phyloP scores from a whole-genome alignment of 2,888 invertebrate species.

The Drosophila villosipedis region DNA sequence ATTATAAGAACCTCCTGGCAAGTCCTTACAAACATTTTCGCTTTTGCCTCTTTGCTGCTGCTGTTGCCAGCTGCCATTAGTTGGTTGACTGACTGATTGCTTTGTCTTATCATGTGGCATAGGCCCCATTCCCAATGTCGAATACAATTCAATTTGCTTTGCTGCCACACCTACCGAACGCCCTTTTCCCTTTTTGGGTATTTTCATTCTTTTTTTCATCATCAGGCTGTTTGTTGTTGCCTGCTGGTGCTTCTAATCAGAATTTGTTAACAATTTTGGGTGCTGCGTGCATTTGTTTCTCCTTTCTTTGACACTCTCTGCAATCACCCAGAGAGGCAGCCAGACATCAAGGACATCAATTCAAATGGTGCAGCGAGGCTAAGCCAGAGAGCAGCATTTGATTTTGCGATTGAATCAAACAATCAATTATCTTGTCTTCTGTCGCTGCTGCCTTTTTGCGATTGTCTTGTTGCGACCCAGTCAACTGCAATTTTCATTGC shows the following conservation, averaged over 20 bases:
- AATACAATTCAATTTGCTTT: constrained; percentile 75
- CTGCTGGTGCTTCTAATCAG: constrained; percentile 74
- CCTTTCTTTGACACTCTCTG: constrained; percentile 71
- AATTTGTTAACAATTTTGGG: constrained; percentile 77
- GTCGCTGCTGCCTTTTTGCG: constrained; percentile 22
- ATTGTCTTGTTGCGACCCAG: constrained; percentile 33
- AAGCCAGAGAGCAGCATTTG: constrained; percentile 64
- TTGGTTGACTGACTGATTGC: constrained; percentile 74
- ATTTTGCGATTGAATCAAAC: constrained; percentile 79
- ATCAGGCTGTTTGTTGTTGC: constrained; percentile 50
- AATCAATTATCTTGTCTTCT: constrained; percentile 79
- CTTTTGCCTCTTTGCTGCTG: constrained; percentile 12
- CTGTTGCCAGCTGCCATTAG: constrained; percentile 48
- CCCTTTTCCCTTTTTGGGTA: constrained; percentile 25
- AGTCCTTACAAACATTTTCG: constrained; percentile 43
- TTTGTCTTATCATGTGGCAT: constrained; percentile 72
- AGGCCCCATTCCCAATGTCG: constrained; percentile 40
- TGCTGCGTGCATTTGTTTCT: constrained; percentile 70
- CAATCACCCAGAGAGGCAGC: constrained; percentile 60
- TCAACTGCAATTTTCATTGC: constrained; percentile 68
- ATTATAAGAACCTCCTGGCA: constrained; percentile 53
- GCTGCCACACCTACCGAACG: constrained; percentile 63
- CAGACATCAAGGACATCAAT: constrained; percentile 51
- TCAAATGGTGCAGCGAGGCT: constrained; percentile 32
- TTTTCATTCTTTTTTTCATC: constrained; percentile 26